Conservation (phyloP, 2,113 vertebrate genomes). For the Rousettus leschenaultii region DNA sequence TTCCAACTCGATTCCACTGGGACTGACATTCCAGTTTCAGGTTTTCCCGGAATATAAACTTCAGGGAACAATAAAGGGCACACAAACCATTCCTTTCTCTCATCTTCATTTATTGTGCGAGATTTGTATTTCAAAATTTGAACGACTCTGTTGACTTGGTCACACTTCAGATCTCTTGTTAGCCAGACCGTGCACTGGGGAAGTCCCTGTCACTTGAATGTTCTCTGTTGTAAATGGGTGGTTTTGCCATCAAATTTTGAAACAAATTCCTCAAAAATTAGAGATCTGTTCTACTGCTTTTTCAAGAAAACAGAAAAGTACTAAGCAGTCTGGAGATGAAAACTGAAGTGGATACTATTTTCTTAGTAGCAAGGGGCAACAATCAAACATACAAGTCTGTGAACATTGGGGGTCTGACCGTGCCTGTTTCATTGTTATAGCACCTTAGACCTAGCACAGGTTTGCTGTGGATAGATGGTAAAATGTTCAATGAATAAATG, state of each 20-base stretch:
- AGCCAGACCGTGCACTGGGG: background rate
- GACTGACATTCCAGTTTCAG: background rate
- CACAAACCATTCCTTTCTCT: background rate
- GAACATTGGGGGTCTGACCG: background rate
- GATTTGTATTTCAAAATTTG: background rate
- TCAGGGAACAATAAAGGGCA: background rate
- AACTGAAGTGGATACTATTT: background rate
- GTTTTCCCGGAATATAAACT: conserved; percentile 28
- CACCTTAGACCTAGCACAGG: background rate
- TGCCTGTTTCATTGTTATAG: background rate
- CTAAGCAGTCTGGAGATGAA: background rate
- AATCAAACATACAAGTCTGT: background rate
- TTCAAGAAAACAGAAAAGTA: background rate
- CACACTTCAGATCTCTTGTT: background rate
- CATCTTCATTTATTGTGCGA: background rate
- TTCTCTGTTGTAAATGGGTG: background rate
- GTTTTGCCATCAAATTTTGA: background rate
- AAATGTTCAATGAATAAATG: background rate
- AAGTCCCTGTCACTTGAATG: background rate
- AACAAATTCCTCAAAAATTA: background rate
- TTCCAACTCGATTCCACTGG: background rate
- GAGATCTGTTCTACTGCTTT: background rate
- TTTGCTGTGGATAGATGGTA: background rate
- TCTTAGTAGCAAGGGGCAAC: background rate
- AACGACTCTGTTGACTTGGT: conserved; percentile 33